A percentile compares a stretch with the other conserved stretches of the same genome.
Conservation (phyloP, 2,888 invertebrate genomes). For the Oscheius myriophilus region DNA sequence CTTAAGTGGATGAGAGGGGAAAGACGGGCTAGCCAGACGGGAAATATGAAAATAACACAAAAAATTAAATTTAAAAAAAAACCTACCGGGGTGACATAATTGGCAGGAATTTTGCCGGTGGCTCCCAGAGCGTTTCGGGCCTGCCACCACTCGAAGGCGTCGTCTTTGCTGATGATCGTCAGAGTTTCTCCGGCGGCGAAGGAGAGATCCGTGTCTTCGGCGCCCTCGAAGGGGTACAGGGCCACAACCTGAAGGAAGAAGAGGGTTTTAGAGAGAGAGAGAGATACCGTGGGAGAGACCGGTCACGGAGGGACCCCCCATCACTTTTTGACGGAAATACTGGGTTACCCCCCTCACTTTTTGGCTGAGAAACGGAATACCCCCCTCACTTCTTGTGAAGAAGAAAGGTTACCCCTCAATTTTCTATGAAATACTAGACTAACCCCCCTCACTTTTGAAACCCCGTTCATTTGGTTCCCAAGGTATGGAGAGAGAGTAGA, state of each 20-base stretch:
- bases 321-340: too few relatives aligned
- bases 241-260: constrained; percentile 40
- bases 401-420: too few relatives aligned
- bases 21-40: too few relatives aligned
- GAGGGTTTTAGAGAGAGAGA: constrained; percentile 31
- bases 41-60: constrained; percentile 1
- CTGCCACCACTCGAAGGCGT: constrained; percentile 89
- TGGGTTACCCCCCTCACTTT: too few relatives aligned
- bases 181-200: constrained; percentile 95
- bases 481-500: background rate
- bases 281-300: too few relatives aligned
- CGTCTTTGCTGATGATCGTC: constrained; percentile 76
- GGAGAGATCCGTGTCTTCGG: constrained; percentile 94
- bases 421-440: too few relatives aligned
- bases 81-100: constrained; percentile 79
- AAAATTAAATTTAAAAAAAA: background rate
- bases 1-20: too few relatives aligned
- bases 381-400: too few relatives aligned
- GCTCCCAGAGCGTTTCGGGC: constrained; percentile 87
- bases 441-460: too few relatives aligned
- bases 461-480: background rate
- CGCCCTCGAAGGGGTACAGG: constrained; percentile 64
- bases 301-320: too few relatives aligned
- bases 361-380: too few relatives aligned
- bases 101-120: constrained; percentile 93